Evolutionary conservation across 1,140 invertebrate species (phyloP), one percentile per base, ranked within the genome.

Genomic region (Epicauta chinensis): DNA sequence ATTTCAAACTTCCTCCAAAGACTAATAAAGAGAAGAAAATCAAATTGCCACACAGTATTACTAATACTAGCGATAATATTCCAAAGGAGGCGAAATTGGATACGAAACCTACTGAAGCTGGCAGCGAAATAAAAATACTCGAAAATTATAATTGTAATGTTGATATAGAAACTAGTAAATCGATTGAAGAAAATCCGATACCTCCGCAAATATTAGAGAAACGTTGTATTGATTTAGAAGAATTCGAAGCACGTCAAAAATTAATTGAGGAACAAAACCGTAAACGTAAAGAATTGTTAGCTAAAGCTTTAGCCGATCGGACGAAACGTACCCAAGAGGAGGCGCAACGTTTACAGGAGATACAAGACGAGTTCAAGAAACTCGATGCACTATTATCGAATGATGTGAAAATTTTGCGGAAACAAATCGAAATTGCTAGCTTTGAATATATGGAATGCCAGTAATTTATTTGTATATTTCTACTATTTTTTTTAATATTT

Each of bases 251-350:
- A 16, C 75, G 81, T 54, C 84, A 87, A 59, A 86, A 82, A 64
- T 64, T 81, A 45, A 85, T 88, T 59, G 83, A 89, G 63, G 85
- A 88, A 68, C 82, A 87, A 58, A 89, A 88, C 72, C 81, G 81
- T 60, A 80, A 81, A 54, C 79, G 83, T 53, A 86, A 84, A 65
- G 78, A 83, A 63, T 72, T 87, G 63, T 71, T 89, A 2, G 70
- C 81, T 11, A 81, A 84, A 69, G 85, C 84, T 23, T 75, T 89
- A 14, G 79, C 79, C 51, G 83, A 87, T 66, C 82, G 83, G 80
- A 82, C 81, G 31, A 81, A 83, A 69, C 77, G 80, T 71, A 87
- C 86, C 0, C 75, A 78, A 41, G 82, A 81, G 41, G 86, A 90
- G 72, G 76, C 81, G 1, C 64, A 77, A 34, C 81, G 81, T 62